A percentile compares a stretch with the other conserved stretches of the same genome.
These are phyloP conservation scores for Orius laevigatus DNA, from an alignment of 1,140 invertebrate genomes.

Conservation along the genomic window DNA sequence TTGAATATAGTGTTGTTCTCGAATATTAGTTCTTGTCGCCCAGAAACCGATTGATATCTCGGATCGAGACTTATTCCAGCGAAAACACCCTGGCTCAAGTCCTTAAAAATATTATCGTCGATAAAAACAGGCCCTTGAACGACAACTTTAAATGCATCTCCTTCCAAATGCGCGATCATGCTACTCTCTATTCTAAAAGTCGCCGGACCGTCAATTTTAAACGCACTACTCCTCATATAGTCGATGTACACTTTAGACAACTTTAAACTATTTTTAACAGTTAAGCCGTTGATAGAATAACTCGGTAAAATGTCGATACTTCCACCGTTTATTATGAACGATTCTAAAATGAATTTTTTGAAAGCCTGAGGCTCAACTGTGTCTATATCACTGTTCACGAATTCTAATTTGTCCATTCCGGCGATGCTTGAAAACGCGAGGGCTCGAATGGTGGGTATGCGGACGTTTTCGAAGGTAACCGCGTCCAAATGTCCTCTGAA, in stretches of 20 bases:
- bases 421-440: conserved; percentile 55
- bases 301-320: conserved; percentile 41
- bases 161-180: conserved; percentile 37
- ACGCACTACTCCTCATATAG: conserved; percentile 31
- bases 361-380: conserved; percentile 52
- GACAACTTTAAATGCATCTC: conserved; percentile 43
- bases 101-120: conserved; percentile 43
- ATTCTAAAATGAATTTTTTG: conserved; percentile 52
- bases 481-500: conserved; percentile 51
- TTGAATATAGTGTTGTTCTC: conserved; percentile 42
- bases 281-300: conserved; percentile 50
- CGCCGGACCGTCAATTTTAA: conserved; percentile 37
- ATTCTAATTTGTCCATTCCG: conserved; percentile 33
- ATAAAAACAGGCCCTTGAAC: conserved; percentile 43
- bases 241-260: conserved; percentile 30
- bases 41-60: conserved; percentile 21
- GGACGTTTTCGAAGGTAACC: conserved; percentile 41
- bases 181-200: conserved; percentile 45
- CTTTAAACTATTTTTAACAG: conserved; percentile 42
- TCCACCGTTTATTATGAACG: conserved; percentile 31
- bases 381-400: conserved; percentile 36
- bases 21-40: conserved; percentile 36
- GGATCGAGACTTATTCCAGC: conserved; percentile 35
- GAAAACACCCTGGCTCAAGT: conserved; percentile 39
- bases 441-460: conserved; percentile 41